Base-by-base conservation (phyloP, 1,140 invertebrate genomes). In the Calephelis nemesis region DNA sequence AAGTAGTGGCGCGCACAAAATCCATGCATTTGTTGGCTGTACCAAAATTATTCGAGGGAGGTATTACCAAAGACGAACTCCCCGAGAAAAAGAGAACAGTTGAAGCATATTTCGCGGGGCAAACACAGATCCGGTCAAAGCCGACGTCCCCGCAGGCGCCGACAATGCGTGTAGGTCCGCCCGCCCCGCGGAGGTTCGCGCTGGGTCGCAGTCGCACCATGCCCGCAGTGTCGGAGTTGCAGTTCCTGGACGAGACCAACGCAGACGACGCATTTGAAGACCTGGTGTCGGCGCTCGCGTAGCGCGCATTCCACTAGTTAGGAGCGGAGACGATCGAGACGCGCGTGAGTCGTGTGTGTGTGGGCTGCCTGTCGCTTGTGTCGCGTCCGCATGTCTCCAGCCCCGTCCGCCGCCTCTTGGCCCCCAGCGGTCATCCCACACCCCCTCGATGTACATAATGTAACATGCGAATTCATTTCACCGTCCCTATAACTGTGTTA, bases 11-110 rank as follows among this genome's bases (percentile, higher is more conserved):
- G 1, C 95, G 95, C 74, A 93, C 95, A 1, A 96, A 95, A 73
- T 96, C 96, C 0, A 95, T 95, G 74, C 95, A 96, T 70, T 92
- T 95, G 5, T 84, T 96, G 71, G 93, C 94, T 9, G 92, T 95
- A 15, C 95, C 96, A 0, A 96, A 94, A 71, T 94, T 97, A 71
- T 97, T 93, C 83, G 96, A 97, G 83, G 96, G 96, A 7, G 95
- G 95, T 30, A 94, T 96, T 67, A 93, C 94, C 7, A 95, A 95
- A 65, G 94, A 95, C n/a, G 94, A 95, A 69, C 87, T 97, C 8
- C 92, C 93, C 9, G 94, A 95, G 45, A 97, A 97, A 91, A 94
- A 95, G 76, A 93, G 94, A 47, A 96, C 96, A 5, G 95, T 97
- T 50, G 95, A 96, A 67, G 95, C 95, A n/a, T 97, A 96, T 80